Percentiles rank a stretch among this genome's conserved stretches.
These are phyloP conservation scores for Catharus minimus DNA, from an alignment of 2,113 vertebrate genomes.

Conservation along the genomic window DNA sequence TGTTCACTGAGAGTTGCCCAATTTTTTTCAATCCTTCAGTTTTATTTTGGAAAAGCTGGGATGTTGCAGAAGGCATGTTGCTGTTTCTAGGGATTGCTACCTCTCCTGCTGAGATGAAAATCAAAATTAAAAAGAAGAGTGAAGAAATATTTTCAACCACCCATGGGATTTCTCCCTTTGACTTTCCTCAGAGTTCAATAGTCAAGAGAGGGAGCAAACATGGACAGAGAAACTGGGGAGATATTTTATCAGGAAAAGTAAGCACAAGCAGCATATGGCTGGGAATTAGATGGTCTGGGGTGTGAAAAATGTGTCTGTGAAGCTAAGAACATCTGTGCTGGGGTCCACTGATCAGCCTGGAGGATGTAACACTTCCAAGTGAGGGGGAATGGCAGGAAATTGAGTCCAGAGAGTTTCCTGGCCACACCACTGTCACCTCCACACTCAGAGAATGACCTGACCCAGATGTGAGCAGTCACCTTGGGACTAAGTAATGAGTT, in stretches of 20 bases:
- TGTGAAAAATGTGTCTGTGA: conserved; percentile 11
- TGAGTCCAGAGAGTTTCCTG: not conserved
- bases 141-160: not conserved
- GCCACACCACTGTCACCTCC: not conserved
- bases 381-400: conserved; percentile 29
- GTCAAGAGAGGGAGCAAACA: not conserved
- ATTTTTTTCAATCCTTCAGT: not conserved
- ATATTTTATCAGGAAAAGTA: not conserved
- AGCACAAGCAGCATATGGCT: not conserved
- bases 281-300: not conserved
- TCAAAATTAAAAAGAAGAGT: not conserved
- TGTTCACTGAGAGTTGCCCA: not conserved
- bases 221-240: not conserved
- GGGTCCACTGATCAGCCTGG: not conserved
- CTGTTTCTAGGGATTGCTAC: not conserved
- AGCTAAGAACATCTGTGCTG: not conserved
- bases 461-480: not conserved
- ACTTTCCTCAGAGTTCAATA: not conserved
- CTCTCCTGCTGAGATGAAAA: not conserved
- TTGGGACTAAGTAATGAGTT: not conserved
- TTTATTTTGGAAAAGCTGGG: not conserved
- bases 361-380: not conserved
- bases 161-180: not conserved
- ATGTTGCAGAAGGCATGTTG: not conserved
- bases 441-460: not conserved